Conservation (phyloP, 2,888 invertebrate genomes). For the Endotricha flammealis region DNA sequence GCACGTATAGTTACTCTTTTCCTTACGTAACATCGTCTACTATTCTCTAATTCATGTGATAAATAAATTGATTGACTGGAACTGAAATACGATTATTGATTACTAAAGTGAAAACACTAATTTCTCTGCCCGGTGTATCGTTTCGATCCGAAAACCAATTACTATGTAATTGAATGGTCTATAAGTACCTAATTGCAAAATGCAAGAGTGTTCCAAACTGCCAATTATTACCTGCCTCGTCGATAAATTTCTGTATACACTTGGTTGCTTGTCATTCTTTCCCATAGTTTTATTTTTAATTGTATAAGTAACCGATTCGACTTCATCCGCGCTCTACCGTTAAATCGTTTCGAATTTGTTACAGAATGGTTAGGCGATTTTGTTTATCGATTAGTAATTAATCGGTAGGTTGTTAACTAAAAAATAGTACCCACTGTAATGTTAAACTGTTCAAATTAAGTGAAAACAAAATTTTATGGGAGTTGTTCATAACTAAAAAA, state of each 20-base stretch:
- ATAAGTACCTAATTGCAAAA: constrained; percentile 21
- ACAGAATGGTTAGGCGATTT: constrained; percentile 9
- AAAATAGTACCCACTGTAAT: no score
- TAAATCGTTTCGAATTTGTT: constrained; percentile 28
- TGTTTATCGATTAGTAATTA: constrained; percentile 14
- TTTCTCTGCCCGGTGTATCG: constrained; percentile 9
- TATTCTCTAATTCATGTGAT: no score
- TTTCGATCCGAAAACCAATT: constrained; percentile 9
- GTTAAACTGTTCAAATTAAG: background rate
- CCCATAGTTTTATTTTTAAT: constrained; percentile 25
- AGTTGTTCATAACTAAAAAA: no score
- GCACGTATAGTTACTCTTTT: constrained; percentile 26
- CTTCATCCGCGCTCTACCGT: constrained; percentile 21
- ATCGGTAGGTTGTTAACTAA: constrained; percentile 7
- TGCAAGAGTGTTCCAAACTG: constrained; percentile 14
- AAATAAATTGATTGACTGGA: constrained; percentile 13
- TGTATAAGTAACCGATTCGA: constrained; percentile 20
- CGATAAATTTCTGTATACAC: constrained; percentile 16
- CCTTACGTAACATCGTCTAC: constrained; percentile 32
- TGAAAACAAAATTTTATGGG: background rate
- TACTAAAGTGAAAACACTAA: constrained; percentile 8
- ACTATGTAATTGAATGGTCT: constrained; percentile 21
- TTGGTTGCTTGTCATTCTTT: constrained; percentile 16
- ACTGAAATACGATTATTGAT: constrained; percentile 11
- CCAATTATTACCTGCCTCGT: background rate